Evolutionary conservation across 2,888 invertebrate species (phyloP).

Genomic region (Platypus cylindrus): DNA sequence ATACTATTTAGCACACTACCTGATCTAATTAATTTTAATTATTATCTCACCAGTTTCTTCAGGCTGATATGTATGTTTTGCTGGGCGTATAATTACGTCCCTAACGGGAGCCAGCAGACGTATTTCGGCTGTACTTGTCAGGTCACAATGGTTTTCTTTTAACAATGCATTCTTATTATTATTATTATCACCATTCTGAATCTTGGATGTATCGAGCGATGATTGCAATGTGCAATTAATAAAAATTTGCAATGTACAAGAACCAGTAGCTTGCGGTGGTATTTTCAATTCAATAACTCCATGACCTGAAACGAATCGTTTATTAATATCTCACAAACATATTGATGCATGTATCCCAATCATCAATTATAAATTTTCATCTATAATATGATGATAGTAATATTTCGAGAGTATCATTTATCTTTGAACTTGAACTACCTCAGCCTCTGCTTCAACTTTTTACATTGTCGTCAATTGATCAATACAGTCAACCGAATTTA

Average conservation of each 20-base stretch:
- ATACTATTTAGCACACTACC: too few species aligned
- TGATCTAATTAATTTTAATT: too few species aligned
- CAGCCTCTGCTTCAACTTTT: too few species aligned
- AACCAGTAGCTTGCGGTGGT: slow-evolving; percentile 45
- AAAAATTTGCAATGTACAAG: slow-evolving; percentile 47
- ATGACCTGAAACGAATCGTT: slow-evolving; percentile 37
- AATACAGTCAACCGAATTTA: too few species aligned
- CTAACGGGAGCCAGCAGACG: slow-evolving; percentile 49
- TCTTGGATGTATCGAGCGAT: slow-evolving; percentile 14
- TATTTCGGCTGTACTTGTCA: slow-evolving; percentile 48
- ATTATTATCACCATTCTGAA: slow-evolving; percentile 33
- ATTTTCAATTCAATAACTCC: slow-evolving; percentile 50
- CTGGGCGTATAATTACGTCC: slow-evolving; percentile 51
- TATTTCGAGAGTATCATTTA: slow-evolving; percentile 1
- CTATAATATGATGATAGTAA: slow-evolving; percentile 2
- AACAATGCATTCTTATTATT: too few species aligned
- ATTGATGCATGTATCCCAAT: too few species aligned
- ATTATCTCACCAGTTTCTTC: slow-evolving; percentile 53
- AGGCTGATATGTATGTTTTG: slow-evolving; percentile 47
- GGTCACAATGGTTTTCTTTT: slow-evolving; percentile 33
- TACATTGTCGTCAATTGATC: too few species aligned
- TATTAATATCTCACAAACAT: too few species aligned
- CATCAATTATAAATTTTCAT: slow-evolving; percentile 1
- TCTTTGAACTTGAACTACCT: too few species aligned
- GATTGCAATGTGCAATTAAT: slow-evolving; percentile 40